Conservation (phyloP, 1,140 invertebrate genomes). For the Epicauta chinensis region DNA sequence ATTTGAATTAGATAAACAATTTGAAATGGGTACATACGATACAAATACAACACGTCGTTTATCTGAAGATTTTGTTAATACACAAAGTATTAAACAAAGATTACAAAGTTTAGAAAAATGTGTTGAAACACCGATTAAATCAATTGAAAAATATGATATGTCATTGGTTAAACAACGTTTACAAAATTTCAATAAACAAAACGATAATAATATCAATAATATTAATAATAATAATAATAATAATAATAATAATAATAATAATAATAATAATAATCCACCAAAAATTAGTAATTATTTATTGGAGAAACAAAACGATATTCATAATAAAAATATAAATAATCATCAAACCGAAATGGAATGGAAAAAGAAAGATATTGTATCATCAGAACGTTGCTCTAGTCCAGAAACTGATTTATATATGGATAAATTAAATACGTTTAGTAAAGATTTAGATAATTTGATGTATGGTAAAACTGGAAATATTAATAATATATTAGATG, state of each 20-base stretch:
- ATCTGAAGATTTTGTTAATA: conserved; percentile 53
- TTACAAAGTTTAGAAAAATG: conserved; percentile 56
- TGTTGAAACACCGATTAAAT: conserved; percentile 27
- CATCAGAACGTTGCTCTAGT: conserved; percentile 30
- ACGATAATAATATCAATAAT: conserved; percentile 34
- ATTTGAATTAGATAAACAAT: conserved; percentile 58
- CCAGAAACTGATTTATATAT: conserved; percentile 35
- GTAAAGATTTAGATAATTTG: conserved; percentile 32
- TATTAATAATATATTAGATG: conserved; percentile 43
- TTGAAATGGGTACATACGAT: conserved; percentile 35
- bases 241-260: no score
- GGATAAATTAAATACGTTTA: conserved; percentile 36
- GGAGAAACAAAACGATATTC: conserved; percentile 25
- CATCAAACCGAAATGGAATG: conserved; percentile 14
- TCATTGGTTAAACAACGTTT: conserved; percentile 33
- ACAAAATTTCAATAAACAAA: conserved; percentile 36
- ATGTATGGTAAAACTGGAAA: conserved; percentile 37
- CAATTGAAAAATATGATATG: conserved; percentile 26
- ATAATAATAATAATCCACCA: conserved; percentile 21
- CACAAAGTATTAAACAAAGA: conserved; percentile 65
- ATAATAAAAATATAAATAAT: conserved; percentile 25
- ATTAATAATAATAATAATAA: no score
- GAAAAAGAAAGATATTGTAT: conserved; percentile 26
- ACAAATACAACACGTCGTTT: conserved; percentile 43
- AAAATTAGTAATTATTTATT: conserved; percentile 31